Conservation (phyloP, 2,113 vertebrate species). For the Ancistrus triradiatus region DNA sequence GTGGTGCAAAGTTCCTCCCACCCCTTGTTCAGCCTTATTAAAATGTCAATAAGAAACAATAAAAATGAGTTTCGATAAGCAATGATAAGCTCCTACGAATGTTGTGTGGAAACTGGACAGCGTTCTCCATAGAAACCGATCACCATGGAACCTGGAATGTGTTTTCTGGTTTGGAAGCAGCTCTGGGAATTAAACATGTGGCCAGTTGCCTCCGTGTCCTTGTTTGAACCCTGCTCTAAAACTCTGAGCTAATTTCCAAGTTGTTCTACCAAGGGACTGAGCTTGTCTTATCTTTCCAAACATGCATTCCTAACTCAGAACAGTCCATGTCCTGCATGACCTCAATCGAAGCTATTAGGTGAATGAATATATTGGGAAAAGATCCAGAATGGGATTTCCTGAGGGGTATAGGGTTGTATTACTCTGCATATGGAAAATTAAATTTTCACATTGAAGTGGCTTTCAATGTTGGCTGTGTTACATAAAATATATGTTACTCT, state of each 20-base stretch:
- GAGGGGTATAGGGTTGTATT: too few species aligned
- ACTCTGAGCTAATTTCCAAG: slow-evolving; percentile 8
- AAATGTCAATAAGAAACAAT: too few species aligned
- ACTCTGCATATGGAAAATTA: too few species aligned
- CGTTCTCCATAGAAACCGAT: slow-evolving; percentile 18
- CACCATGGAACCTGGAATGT: slow-evolving; percentile 1
- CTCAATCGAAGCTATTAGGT: slow-evolving; percentile 6
- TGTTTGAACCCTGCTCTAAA: slow-evolving; percentile 23
- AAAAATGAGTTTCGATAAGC: too few species aligned
- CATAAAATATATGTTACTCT: too few species aligned
- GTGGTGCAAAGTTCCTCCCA: too few species aligned
- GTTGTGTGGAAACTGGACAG: neutral
- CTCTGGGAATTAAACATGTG: slow-evolving; percentile 24
- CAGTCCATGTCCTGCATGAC: slow-evolving; percentile 6
- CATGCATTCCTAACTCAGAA: slow-evolving; percentile 21
- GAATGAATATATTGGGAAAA: neutral
- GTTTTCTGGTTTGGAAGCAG: slow-evolving; percentile 28
- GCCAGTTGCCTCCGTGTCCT: slow-evolving; percentile 11
- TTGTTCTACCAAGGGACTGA: slow-evolving; percentile 7
- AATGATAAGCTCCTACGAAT: slow-evolving; percentile 5
- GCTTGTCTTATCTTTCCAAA: slow-evolving; percentile 28
- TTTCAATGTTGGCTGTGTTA: too few species aligned
- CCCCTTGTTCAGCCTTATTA: too few species aligned
- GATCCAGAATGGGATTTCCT: neutral
- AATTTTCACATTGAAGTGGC: too few species aligned